These are phyloP conservation scores for Hydrolagus affinis DNA, from an alignment of 2,113 vertebrate species.

Conservation along the genomic window DNA sequence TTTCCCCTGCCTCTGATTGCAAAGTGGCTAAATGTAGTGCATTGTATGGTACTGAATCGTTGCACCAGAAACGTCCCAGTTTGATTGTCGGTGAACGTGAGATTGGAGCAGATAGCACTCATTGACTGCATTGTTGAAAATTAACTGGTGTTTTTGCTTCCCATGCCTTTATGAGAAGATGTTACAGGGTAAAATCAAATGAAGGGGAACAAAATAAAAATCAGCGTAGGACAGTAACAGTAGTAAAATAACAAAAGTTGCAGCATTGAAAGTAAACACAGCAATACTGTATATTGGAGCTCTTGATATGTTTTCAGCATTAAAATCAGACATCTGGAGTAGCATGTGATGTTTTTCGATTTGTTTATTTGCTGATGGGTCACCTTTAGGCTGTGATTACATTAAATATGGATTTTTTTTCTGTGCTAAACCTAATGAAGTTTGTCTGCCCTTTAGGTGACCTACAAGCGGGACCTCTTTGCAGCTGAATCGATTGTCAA, in stretches of 20 bases:
- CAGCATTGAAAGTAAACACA: neutral
- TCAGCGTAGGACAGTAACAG: neutral
- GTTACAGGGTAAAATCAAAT: too few relatives aligned
- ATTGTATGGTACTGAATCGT: too few relatives aligned
- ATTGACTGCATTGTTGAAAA: too few relatives aligned
- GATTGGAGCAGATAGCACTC: too few relatives aligned
- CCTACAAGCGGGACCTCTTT: conserved; percentile 85
- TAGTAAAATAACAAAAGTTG: neutral
- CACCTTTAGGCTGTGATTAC: conserved; percentile 45
- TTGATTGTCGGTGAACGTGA: too few relatives aligned
- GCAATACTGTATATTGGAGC: conserved; percentile 23
- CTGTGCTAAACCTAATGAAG: conserved; percentile 51
- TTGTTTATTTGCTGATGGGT: conserved; percentile 33
- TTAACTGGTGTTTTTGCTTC: too few relatives aligned
- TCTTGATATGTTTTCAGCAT: neutral
- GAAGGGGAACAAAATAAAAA: neutral
- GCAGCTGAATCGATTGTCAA: conserved; percentile 88
- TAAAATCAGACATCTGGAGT: neutral
- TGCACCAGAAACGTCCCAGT: too few relatives aligned
- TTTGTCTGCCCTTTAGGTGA: conserved; percentile 75
- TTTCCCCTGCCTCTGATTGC: too few relatives aligned
- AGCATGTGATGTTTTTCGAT: neutral
- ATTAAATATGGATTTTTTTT: conserved; percentile 51
- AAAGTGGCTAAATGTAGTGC: too few relatives aligned
- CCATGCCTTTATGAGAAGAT: too few relatives aligned